Base-by-base conservation (phyloP, 2,888 invertebrate genomes). In the Hoplodrina ambigua region DNA sequence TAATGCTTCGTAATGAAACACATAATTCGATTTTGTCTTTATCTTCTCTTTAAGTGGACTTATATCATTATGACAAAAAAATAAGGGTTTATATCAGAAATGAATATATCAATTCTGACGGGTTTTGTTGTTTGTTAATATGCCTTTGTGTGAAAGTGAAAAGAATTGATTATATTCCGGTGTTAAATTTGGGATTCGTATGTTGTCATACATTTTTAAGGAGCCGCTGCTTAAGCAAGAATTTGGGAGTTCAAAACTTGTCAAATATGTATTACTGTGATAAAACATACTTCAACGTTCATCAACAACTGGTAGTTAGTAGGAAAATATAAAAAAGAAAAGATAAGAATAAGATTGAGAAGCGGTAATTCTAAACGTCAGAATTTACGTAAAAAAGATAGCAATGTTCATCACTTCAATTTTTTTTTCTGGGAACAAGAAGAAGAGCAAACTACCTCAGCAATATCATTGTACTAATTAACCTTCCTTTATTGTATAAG, bases 1-100 rank as follows among this genome's bases (percentile, higher is more conserved):
- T 85, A 89, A 89, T 85, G 83, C 74, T 69, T 76, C 61, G 81
- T 91, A 93, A 92, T 91, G 91, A 93, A 91, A 80, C 82, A 90
- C 89, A 91, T 94, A 94, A 94, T 94, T 94, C 86, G 91, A 94
- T 94, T 93, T 91, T 87, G 85, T 79, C 84, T 87, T 92, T 94
- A 94, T 94, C 94, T 87, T 80, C 69, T 77, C 78, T 52, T 53
- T 93, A 92, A 94, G 94, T 94, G 94, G 88, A 88, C 89, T 91
- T 90, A 86, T 91, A 93, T 94, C 92, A 67, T 66, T 92, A 65
- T 71, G 70, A 86, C 87, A 90, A 91, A 93, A 92, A 94, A 92
- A 89, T 87, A 91, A 88, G 84, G 83, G 84, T 77, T 62, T 81
- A 81, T 88, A 90, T 91, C 90, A 77, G 80, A 78, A 80, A 86